phyloP scores from a whole-genome alignment of 2,888 invertebrate genomes.

The Himalopsyche japonica region DNA sequence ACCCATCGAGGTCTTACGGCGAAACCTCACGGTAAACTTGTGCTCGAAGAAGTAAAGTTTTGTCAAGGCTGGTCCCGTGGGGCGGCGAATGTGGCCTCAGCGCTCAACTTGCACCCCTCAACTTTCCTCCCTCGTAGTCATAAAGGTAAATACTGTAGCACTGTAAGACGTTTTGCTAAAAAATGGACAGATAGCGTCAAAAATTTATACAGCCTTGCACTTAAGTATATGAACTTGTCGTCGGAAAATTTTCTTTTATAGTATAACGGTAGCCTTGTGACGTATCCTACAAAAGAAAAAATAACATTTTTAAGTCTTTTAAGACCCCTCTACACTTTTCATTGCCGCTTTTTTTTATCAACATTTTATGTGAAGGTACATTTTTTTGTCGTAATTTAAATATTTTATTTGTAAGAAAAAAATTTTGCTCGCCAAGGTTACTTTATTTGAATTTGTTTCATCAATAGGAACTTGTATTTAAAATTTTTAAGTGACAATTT shows the following conservation, averaged over 20 bases:
- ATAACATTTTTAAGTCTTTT: background rate
- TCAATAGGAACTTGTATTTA: background rate
- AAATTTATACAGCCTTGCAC: background rate
- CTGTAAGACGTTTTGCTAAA: conserved; percentile 1
- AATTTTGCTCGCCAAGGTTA: too few species aligned
- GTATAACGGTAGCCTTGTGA: background rate
- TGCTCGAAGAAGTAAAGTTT: conserved; percentile 11
- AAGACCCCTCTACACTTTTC: background rate
- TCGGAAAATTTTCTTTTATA: background rate
- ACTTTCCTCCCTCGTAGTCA: background rate
- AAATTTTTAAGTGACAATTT: too few species aligned
- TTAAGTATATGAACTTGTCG: conserved; percentile 1
- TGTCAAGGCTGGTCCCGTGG: conserved; percentile 9
- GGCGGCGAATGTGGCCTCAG: background rate
- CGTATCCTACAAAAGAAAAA: background rate
- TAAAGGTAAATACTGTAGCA: background rate
- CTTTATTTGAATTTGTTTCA: too few species aligned
- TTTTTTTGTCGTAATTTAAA: background rate
- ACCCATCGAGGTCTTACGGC: background rate
- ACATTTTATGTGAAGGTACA: background rate
- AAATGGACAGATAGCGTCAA: conserved; percentile 1
- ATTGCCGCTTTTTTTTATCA: background rate
- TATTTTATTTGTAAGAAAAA: too few species aligned
- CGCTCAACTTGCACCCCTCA: background rate
- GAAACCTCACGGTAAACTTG: conserved; percentile 5